These are phyloP conservation scores for Rhyzopertha dominica DNA, from an alignment of 1,140 invertebrate species.

Conservation along the genomic window DNA sequence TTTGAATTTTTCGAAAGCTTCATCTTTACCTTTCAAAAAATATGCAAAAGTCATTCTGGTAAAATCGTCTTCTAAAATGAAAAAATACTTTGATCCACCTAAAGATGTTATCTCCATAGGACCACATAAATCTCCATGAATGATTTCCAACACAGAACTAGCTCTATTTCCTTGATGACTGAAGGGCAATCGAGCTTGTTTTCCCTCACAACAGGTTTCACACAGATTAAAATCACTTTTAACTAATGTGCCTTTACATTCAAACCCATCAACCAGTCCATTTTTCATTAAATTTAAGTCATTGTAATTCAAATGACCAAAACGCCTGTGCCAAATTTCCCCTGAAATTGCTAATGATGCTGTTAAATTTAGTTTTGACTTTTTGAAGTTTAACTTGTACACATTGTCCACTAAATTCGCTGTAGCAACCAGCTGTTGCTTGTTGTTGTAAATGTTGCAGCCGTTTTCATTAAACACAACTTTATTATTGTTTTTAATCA, in stretches of 20 bases:
- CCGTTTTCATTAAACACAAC: too few species aligned
- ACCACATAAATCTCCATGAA: too few species aligned
- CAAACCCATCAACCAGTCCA: slow-evolving; percentile 18
- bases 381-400: slow-evolving; percentile 17
- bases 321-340: slow-evolving; percentile 25
- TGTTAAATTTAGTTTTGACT: too few species aligned
- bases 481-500: too few species aligned
- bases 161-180: slow-evolving; percentile 19
- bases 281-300: slow-evolving; percentile 19
- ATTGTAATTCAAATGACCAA: slow-evolving; percentile 34
- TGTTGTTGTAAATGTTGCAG: slow-evolving; percentile 25
- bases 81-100: too few species aligned
- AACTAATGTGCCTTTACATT: slow-evolving; percentile 15
- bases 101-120: too few species aligned
- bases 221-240: slow-evolving; percentile 23
- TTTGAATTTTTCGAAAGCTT: slow-evolving; percentile 28
- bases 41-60: slow-evolving; percentile 41
- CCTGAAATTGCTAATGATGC: slow-evolving; percentile 19
- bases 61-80: slow-evolving; percentile 42
- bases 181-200: slow-evolving; percentile 35
- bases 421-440: slow-evolving; percentile 22
- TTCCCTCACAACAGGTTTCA: slow-evolving; percentile 36
- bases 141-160: slow-evolving; percentile 25
- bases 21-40: slow-evolving; percentile 38
- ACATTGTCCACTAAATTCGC: slow-evolving; percentile 25